phyloP scores from a whole-genome alignment of 2,113 vertebrate species.

The Phyllopteryx taeniolatus region DNA sequence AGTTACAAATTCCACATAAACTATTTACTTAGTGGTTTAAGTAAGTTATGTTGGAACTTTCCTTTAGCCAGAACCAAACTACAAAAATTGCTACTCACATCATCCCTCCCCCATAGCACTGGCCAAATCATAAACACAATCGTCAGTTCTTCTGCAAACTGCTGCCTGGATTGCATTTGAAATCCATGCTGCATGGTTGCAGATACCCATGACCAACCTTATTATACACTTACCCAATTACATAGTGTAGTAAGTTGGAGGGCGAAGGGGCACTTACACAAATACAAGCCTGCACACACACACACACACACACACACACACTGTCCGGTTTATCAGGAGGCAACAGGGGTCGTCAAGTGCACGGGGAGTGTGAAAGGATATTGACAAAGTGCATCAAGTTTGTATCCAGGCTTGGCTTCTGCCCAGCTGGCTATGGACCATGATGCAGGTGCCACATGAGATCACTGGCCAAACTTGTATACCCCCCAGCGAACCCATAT shows the following conservation, averaged over 20 bases:
- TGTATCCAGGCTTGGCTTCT: conserved; percentile 33
- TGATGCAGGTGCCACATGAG: conserved; percentile 65
- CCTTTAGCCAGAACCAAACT: conserved; percentile 33
- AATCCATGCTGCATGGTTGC: conserved; percentile 23
- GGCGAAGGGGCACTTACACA: conserved; percentile 4
- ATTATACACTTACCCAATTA: conserved; percentile 70
- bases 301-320: conserved; percentile 17
- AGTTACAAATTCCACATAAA: conserved; percentile 23
- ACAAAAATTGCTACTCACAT: conserved; percentile 22
- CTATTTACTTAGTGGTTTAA: conserved; percentile 14
- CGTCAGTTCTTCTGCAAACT: conserved; percentile 35
- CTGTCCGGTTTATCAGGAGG: conserved; percentile 37
- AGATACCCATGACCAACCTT: conserved; percentile 64
- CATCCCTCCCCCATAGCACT: conserved; percentile 7
- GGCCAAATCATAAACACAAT: conserved; percentile 56
- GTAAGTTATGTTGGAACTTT: conserved; percentile 19
- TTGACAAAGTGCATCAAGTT: conserved; percentile 34
- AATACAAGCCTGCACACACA: conserved; percentile 17
- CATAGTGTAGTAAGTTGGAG: conserved; percentile 40
- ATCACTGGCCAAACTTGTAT: conserved; percentile 29
- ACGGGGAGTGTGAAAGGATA: conserved; percentile 39
- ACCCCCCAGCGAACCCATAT: conserved; percentile 17
- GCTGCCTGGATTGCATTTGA: conserved; percentile 53
- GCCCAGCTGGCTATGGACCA: conserved; percentile 50
- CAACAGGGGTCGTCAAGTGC: conserved; percentile 52